A percentile compares a stretch with the other conserved stretches of the same genome.
These are phyloP conservation scores for Nibea albiflora DNA, from an alignment of 2,113 vertebrate species.

Conservation along the genomic window DNA sequence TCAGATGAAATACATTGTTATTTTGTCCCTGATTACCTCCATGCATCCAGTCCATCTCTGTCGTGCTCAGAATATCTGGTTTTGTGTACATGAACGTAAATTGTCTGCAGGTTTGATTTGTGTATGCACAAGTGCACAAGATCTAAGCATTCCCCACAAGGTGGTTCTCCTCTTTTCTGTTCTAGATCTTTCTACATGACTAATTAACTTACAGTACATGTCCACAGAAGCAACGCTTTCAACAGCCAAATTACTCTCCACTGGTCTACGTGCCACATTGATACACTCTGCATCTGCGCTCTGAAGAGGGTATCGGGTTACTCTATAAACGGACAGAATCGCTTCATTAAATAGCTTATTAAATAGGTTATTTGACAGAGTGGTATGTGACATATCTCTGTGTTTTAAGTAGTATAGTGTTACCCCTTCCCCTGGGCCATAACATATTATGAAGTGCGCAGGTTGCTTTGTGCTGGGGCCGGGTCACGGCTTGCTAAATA, in stretches of 20 bases:
- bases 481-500: conserved; percentile 82
- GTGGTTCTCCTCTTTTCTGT: not conserved
- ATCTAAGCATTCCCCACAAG: not conserved
- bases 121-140: not conserved
- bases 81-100: conserved; percentile 9
- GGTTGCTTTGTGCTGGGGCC: conserved; percentile 66
- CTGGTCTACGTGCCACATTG: conserved; percentile 24
- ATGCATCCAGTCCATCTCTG: not conserved
- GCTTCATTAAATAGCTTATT: conserved; percentile 79
- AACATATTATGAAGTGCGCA: conserved; percentile 68
- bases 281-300: conserved; percentile 21
- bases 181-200: not conserved
- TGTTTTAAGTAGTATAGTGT: conserved; percentile 79
- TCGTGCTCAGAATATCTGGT: not conserved
- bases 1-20: not conserved
- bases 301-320: conserved; percentile 56
- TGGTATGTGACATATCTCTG: conserved; percentile 77
- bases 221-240: conserved; percentile 42
- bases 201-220: conserved; percentile 30
- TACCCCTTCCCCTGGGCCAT: conserved; percentile 63
- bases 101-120: not conserved
- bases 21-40: not conserved
- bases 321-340: conserved; percentile 59
- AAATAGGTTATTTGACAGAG: conserved; percentile 74
- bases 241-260: conserved; percentile 24